Evolutionary conservation across 2,888 invertebrate species (phyloP), one percentile per base, ranked within the genome.

Genomic region (Apantesis nais): DNA sequence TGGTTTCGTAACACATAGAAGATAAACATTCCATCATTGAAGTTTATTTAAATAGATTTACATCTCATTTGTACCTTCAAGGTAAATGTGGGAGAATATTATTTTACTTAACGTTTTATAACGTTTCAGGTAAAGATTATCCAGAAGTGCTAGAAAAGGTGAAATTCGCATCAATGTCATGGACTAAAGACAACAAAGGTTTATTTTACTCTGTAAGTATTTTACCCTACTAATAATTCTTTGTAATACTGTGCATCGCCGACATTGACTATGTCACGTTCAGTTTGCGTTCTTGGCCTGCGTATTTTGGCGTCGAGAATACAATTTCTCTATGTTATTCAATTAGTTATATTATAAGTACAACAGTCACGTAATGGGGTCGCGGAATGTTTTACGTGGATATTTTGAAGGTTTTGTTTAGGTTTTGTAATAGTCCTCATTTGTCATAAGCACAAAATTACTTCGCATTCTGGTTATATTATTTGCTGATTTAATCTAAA

Each of bases 141-240:
- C 96, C 97, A 22, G 99, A 99, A 90, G 96, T 97, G n/a, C 94
- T 99, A 77, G 97, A 97, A 84, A 98, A 98, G 89, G 98, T 99
- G 0, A 99, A 99, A 92, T 99, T 98, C 90, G 98, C 99, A 2
- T 96, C 97, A 22, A 96, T 99, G 92, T 96, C 98, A 0, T 99
- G 99, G 99, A 98, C 98, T 41, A 98, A 98, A 88, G 99, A 99
- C 91, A 97, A 99, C 90, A 96, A 97, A 86, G 99, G 99, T 62
- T 96, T 99, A 81, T 99, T 99, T 93, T 99, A 99, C 92, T 97
- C 97, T 70, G 97, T 97, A 93, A 95, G 95, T 92, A 70, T 14
- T 61, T 67, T 41, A 70, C 61, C 31, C 0, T 12, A 37, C 61
- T 48, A n/a, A n/a, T n/a, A n/a, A n/a, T n/a, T n/a, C n/a, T n/a